Conservation (phyloP, 2,797 vertebrate genomes). For the Pteropus rufus region DNA sequence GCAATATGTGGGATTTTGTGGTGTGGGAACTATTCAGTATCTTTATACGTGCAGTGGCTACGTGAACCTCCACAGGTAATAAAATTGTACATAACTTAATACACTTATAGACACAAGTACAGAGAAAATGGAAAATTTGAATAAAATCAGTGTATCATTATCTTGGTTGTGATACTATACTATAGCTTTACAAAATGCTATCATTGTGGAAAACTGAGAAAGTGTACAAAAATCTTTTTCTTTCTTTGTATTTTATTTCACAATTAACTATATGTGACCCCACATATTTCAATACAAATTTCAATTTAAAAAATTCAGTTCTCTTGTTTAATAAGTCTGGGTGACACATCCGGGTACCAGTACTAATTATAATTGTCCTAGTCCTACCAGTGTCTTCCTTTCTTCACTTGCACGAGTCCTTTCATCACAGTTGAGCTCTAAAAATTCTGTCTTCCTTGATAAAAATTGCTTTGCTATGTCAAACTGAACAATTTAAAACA, state of each 20-base stretch:
- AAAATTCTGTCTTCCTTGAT: background rate
- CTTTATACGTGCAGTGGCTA: too few species aligned
- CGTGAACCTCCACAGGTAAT: too few species aligned
- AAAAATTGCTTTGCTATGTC: background rate
- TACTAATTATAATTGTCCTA: background rate
- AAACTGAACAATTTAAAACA: conserved; percentile 9
- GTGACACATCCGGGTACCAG: background rate
- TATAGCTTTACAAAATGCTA: background rate
- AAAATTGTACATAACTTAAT: too few species aligned
- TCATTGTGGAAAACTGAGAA: background rate
- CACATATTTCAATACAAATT: background rate
- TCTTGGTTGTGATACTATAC: too few species aligned
- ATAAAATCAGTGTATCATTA: too few species aligned
- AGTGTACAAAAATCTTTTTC: background rate
- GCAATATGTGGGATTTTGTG: too few species aligned
- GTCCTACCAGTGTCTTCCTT: background rate
- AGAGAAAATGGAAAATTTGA: too few species aligned
- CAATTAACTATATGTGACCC: background rate
- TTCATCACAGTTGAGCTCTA: background rate
- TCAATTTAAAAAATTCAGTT: background rate
- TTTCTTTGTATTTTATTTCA: background rate
- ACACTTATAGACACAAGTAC: too few species aligned
- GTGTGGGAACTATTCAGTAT: too few species aligned
- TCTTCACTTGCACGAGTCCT: background rate
- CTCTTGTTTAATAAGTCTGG: background rate